Evolutionary conservation across 2,113 vertebrate species (phyloP).

Genomic region (Desmodus rotundus): DNA sequence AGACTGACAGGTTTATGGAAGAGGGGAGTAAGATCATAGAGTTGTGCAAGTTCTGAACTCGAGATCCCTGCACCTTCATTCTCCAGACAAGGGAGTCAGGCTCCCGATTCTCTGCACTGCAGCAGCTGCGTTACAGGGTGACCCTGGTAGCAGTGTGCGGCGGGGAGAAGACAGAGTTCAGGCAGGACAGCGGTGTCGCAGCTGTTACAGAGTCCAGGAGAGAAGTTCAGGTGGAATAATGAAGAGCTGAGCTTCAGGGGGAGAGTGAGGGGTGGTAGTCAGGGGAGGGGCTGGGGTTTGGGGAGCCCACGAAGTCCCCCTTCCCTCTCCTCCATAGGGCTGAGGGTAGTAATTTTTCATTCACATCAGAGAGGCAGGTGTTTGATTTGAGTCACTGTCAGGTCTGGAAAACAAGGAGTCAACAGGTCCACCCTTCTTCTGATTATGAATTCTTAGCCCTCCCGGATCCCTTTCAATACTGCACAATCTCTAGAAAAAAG

Average conservation of each 20-base stretch:
- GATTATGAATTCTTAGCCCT: neutral
- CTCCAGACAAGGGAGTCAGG: neutral
- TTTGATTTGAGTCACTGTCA: neutral
- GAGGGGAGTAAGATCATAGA: neutral
- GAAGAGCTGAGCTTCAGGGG: neutral
- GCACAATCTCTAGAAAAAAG: neutral
- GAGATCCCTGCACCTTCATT: neutral
- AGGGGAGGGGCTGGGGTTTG: neutral
- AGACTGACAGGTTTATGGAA: neutral
- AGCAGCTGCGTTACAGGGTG: neutral
- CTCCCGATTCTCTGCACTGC: neutral
- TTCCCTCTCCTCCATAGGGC: neutral
- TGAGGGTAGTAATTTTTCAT: neutral
- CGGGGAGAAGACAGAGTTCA: neutral
- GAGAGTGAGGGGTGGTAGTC: rapidly evolving
- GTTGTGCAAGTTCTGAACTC: neutral
- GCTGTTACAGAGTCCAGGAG: neutral
- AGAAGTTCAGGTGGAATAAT: neutral
- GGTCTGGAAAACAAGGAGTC: neutral
- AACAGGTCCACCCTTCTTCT: neutral
- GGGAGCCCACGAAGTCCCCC: neutral
- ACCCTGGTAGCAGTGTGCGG: neutral
- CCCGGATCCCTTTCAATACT: neutral
- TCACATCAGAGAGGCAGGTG: neutral
- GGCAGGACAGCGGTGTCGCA: neutral